Percentiles rank a stretch among this genome's conserved stretches.
Evolutionary conservation across 2,888 invertebrate species (phyloP).

Genomic region (Heliconius aoede): DNA sequence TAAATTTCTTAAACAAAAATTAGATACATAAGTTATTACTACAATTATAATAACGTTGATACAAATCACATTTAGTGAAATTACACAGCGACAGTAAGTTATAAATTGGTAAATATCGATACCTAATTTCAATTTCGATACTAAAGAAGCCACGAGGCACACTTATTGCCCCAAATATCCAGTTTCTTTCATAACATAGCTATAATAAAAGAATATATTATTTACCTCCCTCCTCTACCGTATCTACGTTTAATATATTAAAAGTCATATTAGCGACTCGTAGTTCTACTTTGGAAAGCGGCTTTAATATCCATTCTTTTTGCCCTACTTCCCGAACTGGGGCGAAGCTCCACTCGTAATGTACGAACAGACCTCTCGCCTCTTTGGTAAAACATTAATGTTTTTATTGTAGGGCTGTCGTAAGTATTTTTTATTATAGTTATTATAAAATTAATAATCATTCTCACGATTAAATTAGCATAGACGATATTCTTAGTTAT

Average conservation of each 20-base stretch:
- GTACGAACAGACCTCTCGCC: constrained; percentile 35
- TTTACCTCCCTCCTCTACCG: too few relatives aligned
- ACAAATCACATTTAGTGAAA: background rate
- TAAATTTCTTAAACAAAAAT: too few relatives aligned
- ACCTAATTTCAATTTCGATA: background rate
- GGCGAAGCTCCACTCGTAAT: constrained; percentile 38
- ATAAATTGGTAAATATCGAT: background rate
- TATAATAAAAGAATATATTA: background rate
- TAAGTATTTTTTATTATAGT: background rate
- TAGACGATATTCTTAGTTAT: too few relatives aligned
- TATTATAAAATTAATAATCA: background rate
- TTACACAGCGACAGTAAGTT: background rate
- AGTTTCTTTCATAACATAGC: background rate
- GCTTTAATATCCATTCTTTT: constrained; percentile 47
- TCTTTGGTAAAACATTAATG: constrained; percentile 35
- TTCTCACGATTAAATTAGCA: too few relatives aligned
- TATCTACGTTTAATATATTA: background rate
- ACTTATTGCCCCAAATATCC: background rate
- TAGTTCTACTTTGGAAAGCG: constrained; percentile 32
- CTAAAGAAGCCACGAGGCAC: background rate
- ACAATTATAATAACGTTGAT: too few relatives aligned
- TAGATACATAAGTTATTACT: too few relatives aligned
- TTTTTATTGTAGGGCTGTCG: constrained; percentile 27
- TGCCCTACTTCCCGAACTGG: constrained; percentile 48
- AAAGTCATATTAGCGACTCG: constrained; percentile 19